Percentiles rank a stretch among this genome's conserved stretches.
These are phyloP conservation scores for Dione vanillae DNA, from an alignment of 2,888 invertebrate species.

Conservation along the genomic window DNA sequence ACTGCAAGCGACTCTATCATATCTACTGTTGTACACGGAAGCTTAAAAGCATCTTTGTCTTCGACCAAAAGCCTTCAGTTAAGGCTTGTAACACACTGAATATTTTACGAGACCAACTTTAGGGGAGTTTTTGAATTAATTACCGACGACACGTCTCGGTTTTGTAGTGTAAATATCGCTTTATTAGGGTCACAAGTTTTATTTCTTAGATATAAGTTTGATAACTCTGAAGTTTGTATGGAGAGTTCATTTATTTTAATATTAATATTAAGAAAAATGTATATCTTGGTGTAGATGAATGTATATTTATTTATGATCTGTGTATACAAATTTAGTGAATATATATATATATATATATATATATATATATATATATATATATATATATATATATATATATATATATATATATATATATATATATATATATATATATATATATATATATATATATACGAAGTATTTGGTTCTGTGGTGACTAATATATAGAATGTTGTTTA, in stretches of 20 bases:
- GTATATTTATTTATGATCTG: too few species aligned
- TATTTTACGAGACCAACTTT: slow-evolving; percentile 66
- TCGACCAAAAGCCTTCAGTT: slow-evolving; percentile 73
- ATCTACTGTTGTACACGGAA: slow-evolving; percentile 56
- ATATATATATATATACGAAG: too few species aligned
- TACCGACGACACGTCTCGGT: slow-evolving; percentile 47
- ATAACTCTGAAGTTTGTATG: not conserved
- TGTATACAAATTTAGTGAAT: too few species aligned
- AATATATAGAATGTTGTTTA: too few species aligned
- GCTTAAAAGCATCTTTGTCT: slow-evolving; percentile 83
- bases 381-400: too few species aligned
- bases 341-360: too few species aligned
- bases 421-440: too few species aligned
- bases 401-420: too few species aligned
- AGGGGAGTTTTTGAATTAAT: slow-evolving; percentile 66
- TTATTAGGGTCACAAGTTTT: slow-evolving; percentile 19
- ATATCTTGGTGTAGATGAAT: too few species aligned
- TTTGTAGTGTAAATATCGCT: slow-evolving; percentile 39
- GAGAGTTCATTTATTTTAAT: not conserved
- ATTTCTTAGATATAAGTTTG: not conserved
- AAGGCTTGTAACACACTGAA: slow-evolving; percentile 74
- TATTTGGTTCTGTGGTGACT: too few species aligned
- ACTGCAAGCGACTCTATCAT: slow-evolving; percentile 52
- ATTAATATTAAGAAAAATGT: not conserved
- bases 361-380: too few species aligned